A percentile compares a stretch with the other conserved stretches of the same genome.
phyloP scores from a whole-genome alignment of 30 jellyfish, hydroid and myxozoan species.

The Calvadosia cruxmelitensis region DNA sequence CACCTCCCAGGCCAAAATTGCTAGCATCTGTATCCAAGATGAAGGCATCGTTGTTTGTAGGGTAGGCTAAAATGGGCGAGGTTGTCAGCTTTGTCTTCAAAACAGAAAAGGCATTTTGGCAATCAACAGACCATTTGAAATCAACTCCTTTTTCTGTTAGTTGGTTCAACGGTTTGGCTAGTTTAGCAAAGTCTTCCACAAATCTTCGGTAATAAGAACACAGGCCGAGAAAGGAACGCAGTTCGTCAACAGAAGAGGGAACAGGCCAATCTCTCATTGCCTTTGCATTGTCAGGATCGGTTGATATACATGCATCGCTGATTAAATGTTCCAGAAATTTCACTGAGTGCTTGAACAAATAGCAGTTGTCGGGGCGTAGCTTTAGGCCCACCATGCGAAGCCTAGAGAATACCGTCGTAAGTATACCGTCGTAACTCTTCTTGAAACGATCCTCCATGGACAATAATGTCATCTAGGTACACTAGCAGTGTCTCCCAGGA shows the following conservation, averaged over 20 bases:
- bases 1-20: constrained; percentile 37
- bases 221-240: constrained; percentile 39
- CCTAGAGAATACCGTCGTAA: constrained; percentile 10
- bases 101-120: neutral
- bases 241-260: constrained; percentile 15
- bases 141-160: constrained; percentile 16
- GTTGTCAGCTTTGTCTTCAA: constrained; percentile 12
- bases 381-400: constrained; percentile 20
- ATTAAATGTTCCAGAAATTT: constrained; percentile 18
- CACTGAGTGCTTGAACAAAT: constrained; percentile 25
- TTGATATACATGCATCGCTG: constrained; percentile 4
- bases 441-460: no score
- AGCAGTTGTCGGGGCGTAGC: constrained; percentile 28
- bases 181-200: neutral
- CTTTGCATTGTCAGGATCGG: constrained; percentile 20
- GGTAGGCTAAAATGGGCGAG: constrained; percentile 30
- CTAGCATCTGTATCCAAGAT: constrained; percentile 35
- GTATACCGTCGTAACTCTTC: no score
- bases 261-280: constrained; percentile 12
- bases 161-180: constrained; percentile 8
- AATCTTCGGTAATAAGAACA: constrained; percentile 16
- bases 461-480: no score
- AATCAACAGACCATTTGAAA: constrained; percentile 11
- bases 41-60: constrained; percentile 18
- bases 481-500: no score